These are phyloP conservation scores for Tenthredo livida DNA, from an alignment of 2,888 invertebrate species.

Conservation along the genomic window DNA sequence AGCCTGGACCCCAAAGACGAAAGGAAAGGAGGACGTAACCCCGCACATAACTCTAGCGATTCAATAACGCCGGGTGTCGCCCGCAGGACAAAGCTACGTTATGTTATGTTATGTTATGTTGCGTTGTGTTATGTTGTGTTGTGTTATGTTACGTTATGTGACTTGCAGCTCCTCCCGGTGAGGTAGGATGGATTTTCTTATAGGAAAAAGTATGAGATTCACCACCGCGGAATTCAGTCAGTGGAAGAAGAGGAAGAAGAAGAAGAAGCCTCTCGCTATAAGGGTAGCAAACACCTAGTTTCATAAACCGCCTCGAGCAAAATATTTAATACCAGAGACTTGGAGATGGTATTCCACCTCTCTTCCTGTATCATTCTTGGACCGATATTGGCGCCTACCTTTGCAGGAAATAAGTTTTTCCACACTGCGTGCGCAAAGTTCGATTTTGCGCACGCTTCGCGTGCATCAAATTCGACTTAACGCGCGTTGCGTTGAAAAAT, in stretches of 20 bases:
- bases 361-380: too few relatives aligned
- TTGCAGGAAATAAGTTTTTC: too few relatives aligned
- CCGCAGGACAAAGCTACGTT: constrained; percentile 61
- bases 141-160: constrained; percentile 9
- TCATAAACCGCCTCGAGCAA: too few relatives aligned
- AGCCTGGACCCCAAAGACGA: background rate
- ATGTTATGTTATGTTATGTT: constrained; percentile 2
- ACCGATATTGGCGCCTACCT: too few relatives aligned
- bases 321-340: too few relatives aligned
- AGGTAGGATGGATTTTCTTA: constrained; percentile 20
- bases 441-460: too few relatives aligned
- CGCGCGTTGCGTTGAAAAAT: too few relatives aligned
- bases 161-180: background rate
- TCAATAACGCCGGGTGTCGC: constrained; percentile 63
- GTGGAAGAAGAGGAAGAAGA: background rate
- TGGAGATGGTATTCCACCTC: too few relatives aligned
- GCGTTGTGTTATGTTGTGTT: background rate
- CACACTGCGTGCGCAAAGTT: too few relatives aligned
- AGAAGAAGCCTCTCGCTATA: background rate
- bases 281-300: background rate
- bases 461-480: too few relatives aligned
- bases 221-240: constrained; percentile 5
- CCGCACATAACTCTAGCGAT: constrained; percentile 62
- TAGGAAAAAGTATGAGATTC: background rate
- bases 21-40: constrained; percentile 49